A percentile compares a stretch with the other conserved stretches of the same genome.
Conservation (phyloP, 2,113 vertebrate genomes). For the Picathartes gymnocephalus region DNA sequence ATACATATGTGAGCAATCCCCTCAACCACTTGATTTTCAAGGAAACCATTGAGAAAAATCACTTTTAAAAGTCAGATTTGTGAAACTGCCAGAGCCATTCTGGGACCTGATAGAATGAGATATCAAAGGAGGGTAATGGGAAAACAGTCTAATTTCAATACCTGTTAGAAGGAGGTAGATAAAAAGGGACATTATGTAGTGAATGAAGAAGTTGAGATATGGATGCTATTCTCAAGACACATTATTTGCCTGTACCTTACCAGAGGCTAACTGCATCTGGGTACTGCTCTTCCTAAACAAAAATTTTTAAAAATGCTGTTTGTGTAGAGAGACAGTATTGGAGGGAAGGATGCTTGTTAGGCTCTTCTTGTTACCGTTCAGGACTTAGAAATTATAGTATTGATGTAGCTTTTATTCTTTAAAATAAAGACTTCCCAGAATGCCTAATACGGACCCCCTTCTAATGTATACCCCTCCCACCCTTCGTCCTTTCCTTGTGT, state of each 20-base stretch:
- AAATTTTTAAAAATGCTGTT: not conserved
- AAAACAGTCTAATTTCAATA: not conserved
- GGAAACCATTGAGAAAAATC: not conserved
- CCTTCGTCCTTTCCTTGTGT: too few relatives aligned
- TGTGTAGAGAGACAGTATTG: not conserved
- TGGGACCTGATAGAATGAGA: not conserved
- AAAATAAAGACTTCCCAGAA: not conserved
- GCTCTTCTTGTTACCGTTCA: not conserved
- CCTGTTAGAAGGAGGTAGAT: not conserved
- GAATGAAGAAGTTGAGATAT: not conserved
- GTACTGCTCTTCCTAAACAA: not conserved
- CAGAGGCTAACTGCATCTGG: not conserved
- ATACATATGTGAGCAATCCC: rapidly evolving
- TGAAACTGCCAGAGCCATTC: not conserved
- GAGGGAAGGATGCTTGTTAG: not conserved
- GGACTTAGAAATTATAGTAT: not conserved
- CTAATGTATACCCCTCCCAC: too few relatives aligned
- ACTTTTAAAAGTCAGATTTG: not conserved
- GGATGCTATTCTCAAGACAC: not conserved
- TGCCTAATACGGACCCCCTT: too few relatives aligned
- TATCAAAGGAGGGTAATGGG: too few relatives aligned
- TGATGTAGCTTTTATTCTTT: not conserved
- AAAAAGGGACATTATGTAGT: not conserved
- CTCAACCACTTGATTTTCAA: not conserved
- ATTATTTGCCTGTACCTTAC: not conserved